These are phyloP conservation scores for Diadema setosum DNA, from an alignment of 35 echinoderm and acorn worm species.

Conservation along the genomic window DNA sequence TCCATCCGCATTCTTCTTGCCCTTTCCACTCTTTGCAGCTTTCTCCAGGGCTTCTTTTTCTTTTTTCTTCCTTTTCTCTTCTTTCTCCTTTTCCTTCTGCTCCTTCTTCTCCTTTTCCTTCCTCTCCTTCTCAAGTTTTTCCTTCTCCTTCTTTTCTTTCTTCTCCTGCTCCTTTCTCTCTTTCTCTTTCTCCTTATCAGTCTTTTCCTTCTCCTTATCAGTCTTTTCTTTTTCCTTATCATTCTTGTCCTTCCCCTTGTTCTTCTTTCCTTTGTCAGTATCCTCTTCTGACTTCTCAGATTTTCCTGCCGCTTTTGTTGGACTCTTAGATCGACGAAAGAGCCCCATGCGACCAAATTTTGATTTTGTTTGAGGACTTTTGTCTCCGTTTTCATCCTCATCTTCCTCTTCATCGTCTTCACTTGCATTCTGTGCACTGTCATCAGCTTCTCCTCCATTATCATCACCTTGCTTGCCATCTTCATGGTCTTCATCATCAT, in stretches of 20 bases:
- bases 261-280: not conserved
- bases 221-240: not conserved
- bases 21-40: not conserved
- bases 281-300: not conserved
- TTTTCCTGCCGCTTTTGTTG: not conserved
- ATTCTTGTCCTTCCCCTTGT: not conserved
- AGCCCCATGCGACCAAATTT: not conserved
- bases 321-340: not conserved
- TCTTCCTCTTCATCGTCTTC: not conserved
- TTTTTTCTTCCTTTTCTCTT: constrained; percentile 7
- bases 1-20: not conserved
- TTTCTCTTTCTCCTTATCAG: not conserved
- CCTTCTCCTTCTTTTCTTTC: constrained; percentile 14
- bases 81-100: constrained; percentile 1
- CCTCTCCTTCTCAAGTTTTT: not conserved
- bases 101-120: constrained; percentile 2
- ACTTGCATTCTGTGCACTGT: not conserved
- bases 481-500: not conserved
- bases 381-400: not conserved
- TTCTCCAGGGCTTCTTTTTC: not conserved
- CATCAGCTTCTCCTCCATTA: not conserved
- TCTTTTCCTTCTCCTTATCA: not conserved
- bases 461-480: not conserved
- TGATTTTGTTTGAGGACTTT: not conserved
- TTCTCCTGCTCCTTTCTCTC: not conserved